A percentile compares a stretch with the other conserved stretches of the same genome.
Evolutionary conservation across 2,888 invertebrate species (phyloP).

Genomic region (Sminthurides aquaticus): DNA sequence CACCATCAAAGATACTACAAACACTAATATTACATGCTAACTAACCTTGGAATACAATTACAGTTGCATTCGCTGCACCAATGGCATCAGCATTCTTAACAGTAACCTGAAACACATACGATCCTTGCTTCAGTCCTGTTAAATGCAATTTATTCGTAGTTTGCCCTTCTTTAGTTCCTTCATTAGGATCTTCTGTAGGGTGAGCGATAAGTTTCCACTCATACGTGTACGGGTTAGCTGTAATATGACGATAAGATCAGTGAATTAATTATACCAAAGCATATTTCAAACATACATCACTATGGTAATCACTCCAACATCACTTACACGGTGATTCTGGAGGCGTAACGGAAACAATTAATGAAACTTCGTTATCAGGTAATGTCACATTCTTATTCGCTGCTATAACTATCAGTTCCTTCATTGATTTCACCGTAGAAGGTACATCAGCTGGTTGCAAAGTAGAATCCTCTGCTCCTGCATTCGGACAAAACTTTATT

Average conservation of each 20-base stretch:
- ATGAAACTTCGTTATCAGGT: slow-evolving; percentile 74
- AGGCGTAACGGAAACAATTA: slow-evolving; percentile 74
- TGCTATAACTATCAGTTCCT: slow-evolving; percentile 65
- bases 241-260: slow-evolving; percentile 13
- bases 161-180: slow-evolving; percentile 69
- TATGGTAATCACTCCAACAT: slow-evolving; percentile 2
- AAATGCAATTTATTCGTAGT: slow-evolving; percentile 75
- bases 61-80: slow-evolving; percentile 81
- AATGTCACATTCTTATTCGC: slow-evolving; percentile 69
- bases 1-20: no score
- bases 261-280: neutral
- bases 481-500: neutral
- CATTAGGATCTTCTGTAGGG: slow-evolving; percentile 65
- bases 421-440: slow-evolving; percentile 50
- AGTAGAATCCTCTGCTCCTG: neutral
- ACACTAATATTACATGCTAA: slow-evolving; percentile 19
- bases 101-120: slow-evolving; percentile 77
- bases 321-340: slow-evolving; percentile 58
- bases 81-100: slow-evolving; percentile 72
- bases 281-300: slow-evolving; percentile 6
- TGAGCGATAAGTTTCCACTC: slow-evolving; percentile 80
- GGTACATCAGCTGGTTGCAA: slow-evolving; percentile 21
- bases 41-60: slow-evolving; percentile 71
- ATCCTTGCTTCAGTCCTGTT: slow-evolving; percentile 74
- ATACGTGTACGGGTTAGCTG: slow-evolving; percentile 69